phyloP scores from a whole-genome alignment of 1,140 invertebrate species.

The Drosophila ananassae region DNA sequence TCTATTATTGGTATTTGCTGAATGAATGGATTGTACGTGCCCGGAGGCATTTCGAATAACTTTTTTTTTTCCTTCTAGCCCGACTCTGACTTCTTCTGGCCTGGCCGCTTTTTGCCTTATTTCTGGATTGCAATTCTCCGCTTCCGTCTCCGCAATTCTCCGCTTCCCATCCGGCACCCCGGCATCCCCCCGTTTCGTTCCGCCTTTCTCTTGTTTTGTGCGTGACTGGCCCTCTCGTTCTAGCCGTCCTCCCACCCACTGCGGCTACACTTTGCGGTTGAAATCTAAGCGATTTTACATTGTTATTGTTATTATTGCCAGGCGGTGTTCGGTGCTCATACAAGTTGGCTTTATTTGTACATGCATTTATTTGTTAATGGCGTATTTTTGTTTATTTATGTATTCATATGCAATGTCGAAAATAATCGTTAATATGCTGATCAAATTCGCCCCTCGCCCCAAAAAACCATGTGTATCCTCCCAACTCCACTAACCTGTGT shows the following conservation, averaged over 20 bases:
- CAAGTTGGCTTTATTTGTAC: conserved; percentile 57
- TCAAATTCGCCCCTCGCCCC: conserved; percentile 48
- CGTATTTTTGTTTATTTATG: conserved; percentile 81
- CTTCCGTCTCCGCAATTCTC: conserved; percentile 8
- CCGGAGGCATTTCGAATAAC: conserved; percentile 75
- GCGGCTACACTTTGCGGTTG: conserved; percentile 68
- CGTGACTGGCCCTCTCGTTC: not conserved
- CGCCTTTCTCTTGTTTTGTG: conserved; percentile 67
- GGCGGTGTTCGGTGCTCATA: conserved; percentile 14
- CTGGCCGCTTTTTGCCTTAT: conserved; percentile 3
- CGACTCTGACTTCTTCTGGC: not conserved
- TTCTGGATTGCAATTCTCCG: conserved; percentile 39
- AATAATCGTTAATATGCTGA: conserved; percentile 81
- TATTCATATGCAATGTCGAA: conserved; percentile 80
- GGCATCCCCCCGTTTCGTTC: conserved; percentile 9
- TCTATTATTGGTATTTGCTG: conserved; percentile 82
- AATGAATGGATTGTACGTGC: conserved; percentile 82
- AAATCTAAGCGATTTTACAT: conserved; percentile 82
- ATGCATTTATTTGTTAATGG: conserved; percentile 81
- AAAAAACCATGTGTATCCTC: too few relatives aligned
- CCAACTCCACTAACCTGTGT: conserved; percentile 18
- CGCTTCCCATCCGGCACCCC: conserved; percentile 41
- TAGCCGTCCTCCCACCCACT: conserved; percentile 6
- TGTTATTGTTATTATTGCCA: conserved; percentile 79
- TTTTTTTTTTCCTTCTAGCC: conserved; percentile 27